Evolutionary conservation across 2,113 vertebrate genomes (phyloP), one percentile per base, ranked within the genome.

Genomic region (Pseudonaja textilis): DNA sequence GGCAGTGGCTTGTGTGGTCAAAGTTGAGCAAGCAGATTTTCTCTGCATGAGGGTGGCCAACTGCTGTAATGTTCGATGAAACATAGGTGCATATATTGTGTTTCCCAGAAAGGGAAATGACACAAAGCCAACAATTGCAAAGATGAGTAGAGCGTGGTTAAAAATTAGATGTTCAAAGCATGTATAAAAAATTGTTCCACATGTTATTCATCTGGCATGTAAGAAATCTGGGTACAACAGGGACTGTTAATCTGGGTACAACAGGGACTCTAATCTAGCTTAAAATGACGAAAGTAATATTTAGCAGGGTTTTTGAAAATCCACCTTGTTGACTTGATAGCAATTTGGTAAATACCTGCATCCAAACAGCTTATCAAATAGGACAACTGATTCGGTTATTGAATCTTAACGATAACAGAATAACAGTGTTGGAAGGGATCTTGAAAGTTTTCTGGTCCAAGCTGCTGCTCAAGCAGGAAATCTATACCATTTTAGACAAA

Each of bases 1-100:
- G 90, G 93, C 97, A 96, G 97, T 98, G 98, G 98, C 98, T 99
- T 98, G 98, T 98, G 98, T 98, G 98, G 98, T 98, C 98, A 98
- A 97, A 98, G 97, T 98, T 98, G 98, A 98, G 99, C 98, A 99
- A 98, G 98, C 98, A 97, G 98, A 97, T 98, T 98, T 98, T 98
- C 97, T 98, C 97, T 98, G 96, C 97, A 97, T 95, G 92, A 95
- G 92, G 50, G 94, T 95, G 97, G 97, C 95, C 96, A 94, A 95
- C 93, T 97, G 98, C 97, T 90, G 50, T 98, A 98, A 98, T 98
- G 98, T 97, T 96, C 96, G 90, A 92, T 89, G 89, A 87, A 93
- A 90, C 52, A 42, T 86, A 61, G 18, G 39, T n/a, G 4, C 26
- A 4, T 61, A 29, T 54, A 34, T 34, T 69, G 50, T 22, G 12